phyloP scores from a whole-genome alignment of 2,888 invertebrate genomes.

The Elmis aenea region DNA sequence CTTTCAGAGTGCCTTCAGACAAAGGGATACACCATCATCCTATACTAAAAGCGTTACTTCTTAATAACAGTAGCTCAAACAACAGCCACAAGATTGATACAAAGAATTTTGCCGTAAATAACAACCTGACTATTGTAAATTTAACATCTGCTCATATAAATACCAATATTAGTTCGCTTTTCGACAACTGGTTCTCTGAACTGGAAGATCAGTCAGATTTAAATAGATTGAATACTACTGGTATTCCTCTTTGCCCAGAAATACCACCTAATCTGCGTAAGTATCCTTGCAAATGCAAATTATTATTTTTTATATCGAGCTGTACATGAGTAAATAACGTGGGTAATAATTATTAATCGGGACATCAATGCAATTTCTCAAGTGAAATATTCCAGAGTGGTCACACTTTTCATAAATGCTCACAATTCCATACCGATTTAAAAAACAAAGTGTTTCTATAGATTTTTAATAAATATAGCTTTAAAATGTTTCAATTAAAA shows the following conservation, averaged over 20 bases:
- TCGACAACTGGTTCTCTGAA: background rate
- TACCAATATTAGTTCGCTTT: background rate
- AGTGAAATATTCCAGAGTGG: no score
- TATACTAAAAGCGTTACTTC: conserved; percentile 10
- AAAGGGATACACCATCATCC: background rate
- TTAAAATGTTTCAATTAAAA: no score
- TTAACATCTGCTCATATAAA: background rate
- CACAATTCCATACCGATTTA: no score
- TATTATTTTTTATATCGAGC: no score
- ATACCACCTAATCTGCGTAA: conserved; percentile 31
- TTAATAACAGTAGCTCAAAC: conserved; percentile 9
- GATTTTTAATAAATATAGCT: no score
- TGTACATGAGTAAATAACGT: no score
- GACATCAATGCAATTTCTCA: no score
- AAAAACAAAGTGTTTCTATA: no score
- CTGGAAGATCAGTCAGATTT: conserved; percentile 5
- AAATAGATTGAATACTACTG: conserved; percentile 19
- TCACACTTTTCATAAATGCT: no score
- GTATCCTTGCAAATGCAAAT: no score
- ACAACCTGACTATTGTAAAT: conserved; percentile 10
- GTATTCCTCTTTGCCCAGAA: conserved; percentile 28
- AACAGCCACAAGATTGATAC: conserved; percentile 4
- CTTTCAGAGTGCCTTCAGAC: no score
- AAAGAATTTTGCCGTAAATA: conserved; percentile 9
- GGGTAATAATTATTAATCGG: no score